Base-by-base conservation (phyloP, 1,140 invertebrate species). In the Asbolus verrucosus region DNA sequence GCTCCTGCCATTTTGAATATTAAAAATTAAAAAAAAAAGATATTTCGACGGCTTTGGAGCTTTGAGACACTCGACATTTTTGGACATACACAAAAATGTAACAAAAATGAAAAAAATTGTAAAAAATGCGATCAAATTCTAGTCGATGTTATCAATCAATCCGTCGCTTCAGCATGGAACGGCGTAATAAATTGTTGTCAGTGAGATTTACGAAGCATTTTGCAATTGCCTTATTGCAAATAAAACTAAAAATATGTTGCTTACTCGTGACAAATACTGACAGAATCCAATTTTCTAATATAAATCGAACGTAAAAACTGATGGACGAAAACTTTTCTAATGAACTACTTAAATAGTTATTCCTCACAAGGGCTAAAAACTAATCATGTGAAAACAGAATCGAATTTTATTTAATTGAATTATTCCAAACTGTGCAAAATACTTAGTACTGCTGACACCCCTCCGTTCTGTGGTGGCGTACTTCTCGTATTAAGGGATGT, bases 401-500 rank as follows among this genome's bases (percentile, higher is more conserved):
- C 24, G 24, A 18, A 21, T 63, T n/a, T 36, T 39, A 8, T n/a
- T n/a, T n/a, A 54, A 54, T 27, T 54, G 46, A 54, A 54, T 54
- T 54, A 54, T 30, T 39, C 19, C n/a, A 39, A 41, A 38, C 61
- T 39, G 61, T 19, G 11, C 18, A 24, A 39, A 63, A 63, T 63
- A 63, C 33, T 63, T 66, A 66, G 27, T 61, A 39, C 30, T 11
- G 8, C 21, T 36, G 15, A 16, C 18, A 60, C 66, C 33, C 39
- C 30, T 71, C 69, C 50, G 61, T 19, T 59, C 67, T 65, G 71
- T 70, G 70, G 69, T 72, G 73, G 71, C 73, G 73, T 67, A 75
- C 75, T 77, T 76, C 71, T 75, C 75, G 74, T 75, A 76, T 77
- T 78, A 79, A 77, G 77, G 77, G 76, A 77, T 74, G 75, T 75